Evolutionary conservation across 2,888 invertebrate species (phyloP), one percentile per base, ranked within the genome.

Genomic region (Agrochola lota): DNA sequence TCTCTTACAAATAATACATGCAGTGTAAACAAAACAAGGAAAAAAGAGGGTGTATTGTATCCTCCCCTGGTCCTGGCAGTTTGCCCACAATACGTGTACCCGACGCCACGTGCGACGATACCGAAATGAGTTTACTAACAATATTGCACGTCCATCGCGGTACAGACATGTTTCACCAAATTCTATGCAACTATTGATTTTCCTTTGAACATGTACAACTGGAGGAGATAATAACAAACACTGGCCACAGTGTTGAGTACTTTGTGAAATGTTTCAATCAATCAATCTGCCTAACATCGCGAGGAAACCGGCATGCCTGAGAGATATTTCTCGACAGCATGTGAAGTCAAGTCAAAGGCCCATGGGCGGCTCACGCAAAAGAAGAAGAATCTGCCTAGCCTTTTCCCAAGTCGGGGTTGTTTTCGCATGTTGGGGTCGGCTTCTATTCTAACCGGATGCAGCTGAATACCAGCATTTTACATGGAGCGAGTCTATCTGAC

Each of bases 51-150:
- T 78, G 81, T 85, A 83, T 82, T 86, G 87, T 87, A 85, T 81
- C 90, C 91, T 91, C 91, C 91, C 90, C 88, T 84, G 90, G 89
- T 91, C 87, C 93, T 95, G 95, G 95, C 95, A 93, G 77, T 68
- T 80, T 82, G 93, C 94, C 94, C 91, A 87, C 75, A 52, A 64
- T 75, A 57, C 89, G 87, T 92, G 92, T 93, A 91, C 93, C 87
- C 78, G 85, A 66, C 70, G 71, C 71, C 81, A 92, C 91, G 92
- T 92, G 93, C 91, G 86, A 81, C 90, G 90, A 88, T 87, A 83
- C 88, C 88, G 90, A 92, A 93, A 93, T 92, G 89, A 91, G 88
- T 90, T 90, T 90, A 90, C 87, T 85, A 90, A 91, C 90, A 89
- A 87, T 90, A 88, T 87, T 89, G 87, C 84, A 90, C 87, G 90